phyloP scores from a whole-genome alignment of 2,888 invertebrate species.

The Euzophera pinguis region DNA sequence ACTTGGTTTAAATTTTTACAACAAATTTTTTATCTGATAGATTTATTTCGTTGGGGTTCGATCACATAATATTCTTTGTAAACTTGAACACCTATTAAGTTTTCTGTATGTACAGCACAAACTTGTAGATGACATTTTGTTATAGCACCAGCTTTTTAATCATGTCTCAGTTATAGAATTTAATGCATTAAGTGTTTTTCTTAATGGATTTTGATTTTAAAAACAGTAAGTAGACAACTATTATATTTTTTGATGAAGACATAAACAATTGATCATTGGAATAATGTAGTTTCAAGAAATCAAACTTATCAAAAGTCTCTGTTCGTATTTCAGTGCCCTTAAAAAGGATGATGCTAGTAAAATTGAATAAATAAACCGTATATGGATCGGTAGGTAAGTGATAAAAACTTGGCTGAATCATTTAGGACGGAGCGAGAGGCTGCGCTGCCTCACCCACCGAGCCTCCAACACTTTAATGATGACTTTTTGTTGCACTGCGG shows the following conservation, averaged over 20 bases:
- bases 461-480: conserved; percentile 75
- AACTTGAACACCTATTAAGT: too few relatives aligned
- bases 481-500: conserved; percentile 65
- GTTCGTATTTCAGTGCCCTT: neutral
- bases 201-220: too few relatives aligned
- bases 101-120: too few relatives aligned
- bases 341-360: conserved; percentile 47
- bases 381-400: conserved; percentile 65
- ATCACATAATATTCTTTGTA: too few relatives aligned
- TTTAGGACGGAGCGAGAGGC: conserved; percentile 65
- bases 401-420: conserved; percentile 70
- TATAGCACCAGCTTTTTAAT: too few relatives aligned
- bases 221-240: too few relatives aligned
- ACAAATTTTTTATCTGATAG: neutral
- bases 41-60: neutral
- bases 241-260: neutral
- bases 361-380: conserved; percentile 63
- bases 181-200: too few relatives aligned
- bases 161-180: too few relatives aligned
- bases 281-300: conserved; percentile 2
- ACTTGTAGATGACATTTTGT: too few relatives aligned
- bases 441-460: conserved; percentile 61
- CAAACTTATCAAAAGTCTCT: conserved; percentile 2
- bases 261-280: neutral
- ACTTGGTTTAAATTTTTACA: neutral